phyloP scores from a whole-genome alignment of 2,888 invertebrate genomes.

The Caenorhabditis virilis region DNA sequence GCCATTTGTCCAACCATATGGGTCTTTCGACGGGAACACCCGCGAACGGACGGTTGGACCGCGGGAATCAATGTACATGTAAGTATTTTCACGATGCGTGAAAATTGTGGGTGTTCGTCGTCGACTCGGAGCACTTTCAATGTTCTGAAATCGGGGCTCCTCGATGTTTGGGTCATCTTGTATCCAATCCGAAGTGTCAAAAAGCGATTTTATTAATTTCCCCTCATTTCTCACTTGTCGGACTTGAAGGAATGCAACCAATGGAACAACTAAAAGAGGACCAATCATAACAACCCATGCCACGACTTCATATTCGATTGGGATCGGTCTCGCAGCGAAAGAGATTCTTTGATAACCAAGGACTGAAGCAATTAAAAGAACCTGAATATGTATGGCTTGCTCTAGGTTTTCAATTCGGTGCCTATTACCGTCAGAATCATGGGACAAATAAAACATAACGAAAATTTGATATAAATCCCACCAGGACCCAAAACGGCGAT shows the following conservation, averaged over 20 bases:
- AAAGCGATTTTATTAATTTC: conserved; percentile 39
- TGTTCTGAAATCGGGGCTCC: conserved; percentile 3
- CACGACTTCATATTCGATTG: conserved; percentile 55
- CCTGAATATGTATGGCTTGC: conserved; percentile 3
- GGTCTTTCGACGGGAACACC: conserved; percentile 19
- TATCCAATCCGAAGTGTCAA: conserved; percentile 43
- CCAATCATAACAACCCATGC: conserved; percentile 65
- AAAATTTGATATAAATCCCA: conserved; percentile 62
- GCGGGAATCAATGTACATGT: conserved; percentile 65
- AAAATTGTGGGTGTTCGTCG: conserved; percentile 28
- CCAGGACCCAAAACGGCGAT: conserved; percentile 55
- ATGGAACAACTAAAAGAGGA: conserved; percentile 59
- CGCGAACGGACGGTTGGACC: conserved; percentile 57
- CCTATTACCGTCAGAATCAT: conserved; percentile 50
- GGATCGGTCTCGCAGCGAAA: conserved; percentile 37
- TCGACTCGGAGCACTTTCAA: conserved; percentile 20
- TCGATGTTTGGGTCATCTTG: conserved; percentile 11
- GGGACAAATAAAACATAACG: conserved; percentile 60
- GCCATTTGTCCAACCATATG: conserved; percentile 39
- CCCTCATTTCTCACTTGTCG: conserved; percentile 40
- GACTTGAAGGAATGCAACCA: conserved; percentile 44
- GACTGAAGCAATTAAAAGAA: conserved; percentile 25
- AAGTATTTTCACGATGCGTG: conserved; percentile 34
- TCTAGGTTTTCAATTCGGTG: background rate
- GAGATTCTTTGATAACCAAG: conserved; percentile 36